A percentile compares a stretch with the other conserved stretches of the same genome.
phyloP scores from a whole-genome alignment of 2,888 invertebrate species.

The Spatulosminthurus flaviceps region DNA sequence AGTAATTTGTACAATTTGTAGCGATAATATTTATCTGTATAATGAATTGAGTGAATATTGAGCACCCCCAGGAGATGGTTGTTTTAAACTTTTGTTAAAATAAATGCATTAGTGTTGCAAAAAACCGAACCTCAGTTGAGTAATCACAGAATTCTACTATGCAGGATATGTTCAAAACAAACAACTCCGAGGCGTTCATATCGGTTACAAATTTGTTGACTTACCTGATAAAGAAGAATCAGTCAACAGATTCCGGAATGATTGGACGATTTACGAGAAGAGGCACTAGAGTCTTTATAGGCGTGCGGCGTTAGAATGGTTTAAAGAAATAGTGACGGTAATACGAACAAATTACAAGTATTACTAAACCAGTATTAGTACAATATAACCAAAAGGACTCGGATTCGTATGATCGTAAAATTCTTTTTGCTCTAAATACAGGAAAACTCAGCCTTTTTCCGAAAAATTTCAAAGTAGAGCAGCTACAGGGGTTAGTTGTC shows the following conservation, averaged over 20 bases:
- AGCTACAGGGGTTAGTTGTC: constrained; percentile 44
- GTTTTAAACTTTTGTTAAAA: too few species aligned
- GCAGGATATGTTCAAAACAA: constrained; percentile 39
- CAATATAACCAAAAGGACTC: too few species aligned
- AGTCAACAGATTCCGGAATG: constrained; percentile 22
- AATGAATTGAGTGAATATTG: too few species aligned
- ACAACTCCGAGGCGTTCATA: constrained; percentile 42
- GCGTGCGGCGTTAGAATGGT: constrained; percentile 34
- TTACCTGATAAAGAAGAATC: constrained; percentile 24
- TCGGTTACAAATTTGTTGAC: constrained; percentile 35
- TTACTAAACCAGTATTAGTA: too few species aligned
- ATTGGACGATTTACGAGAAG: constrained; percentile 46
- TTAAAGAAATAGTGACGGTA: constrained; percentile 37
- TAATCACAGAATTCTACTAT: too few species aligned
- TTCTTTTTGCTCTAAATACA: neutral
- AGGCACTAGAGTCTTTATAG: constrained; percentile 34
- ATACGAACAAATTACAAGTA: neutral
- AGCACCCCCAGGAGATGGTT: too few species aligned
- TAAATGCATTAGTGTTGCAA: too few species aligned
- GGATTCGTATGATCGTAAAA: too few species aligned
- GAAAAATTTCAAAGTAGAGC: constrained; percentile 16
- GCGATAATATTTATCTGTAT: too few species aligned
- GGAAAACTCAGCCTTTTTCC: constrained; percentile 37
- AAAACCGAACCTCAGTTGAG: too few species aligned
- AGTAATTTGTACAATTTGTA: too few species aligned